A percentile compares a stretch with the other conserved stretches of the same genome.
These are phyloP conservation scores for Zenarchopterus dispar DNA, from an alignment of 2,797 vertebrate species.

Conservation along the genomic window DNA sequence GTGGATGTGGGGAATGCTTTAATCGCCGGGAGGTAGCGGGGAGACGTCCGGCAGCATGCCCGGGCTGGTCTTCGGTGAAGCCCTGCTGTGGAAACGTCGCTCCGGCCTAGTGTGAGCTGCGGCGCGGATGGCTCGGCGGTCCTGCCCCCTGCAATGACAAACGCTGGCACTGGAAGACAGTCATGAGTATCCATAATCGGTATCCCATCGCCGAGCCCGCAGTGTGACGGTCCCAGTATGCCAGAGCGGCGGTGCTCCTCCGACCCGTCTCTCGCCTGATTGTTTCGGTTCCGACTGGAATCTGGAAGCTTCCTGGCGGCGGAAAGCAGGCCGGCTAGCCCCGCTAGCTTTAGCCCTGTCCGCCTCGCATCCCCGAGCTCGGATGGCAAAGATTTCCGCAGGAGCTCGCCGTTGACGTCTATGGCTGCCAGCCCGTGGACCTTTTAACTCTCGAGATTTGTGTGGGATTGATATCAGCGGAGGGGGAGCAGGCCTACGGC, in stretches of 20 bases:
- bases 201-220: neutral
- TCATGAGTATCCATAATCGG: slow-evolving; percentile 23
- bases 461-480: slow-evolving; percentile 76
- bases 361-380: neutral
- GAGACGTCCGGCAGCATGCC: neutral
- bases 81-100: slow-evolving; percentile 36
- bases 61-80: slow-evolving; percentile 14
- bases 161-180: slow-evolving; percentile 32
- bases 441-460: slow-evolving; percentile 58
- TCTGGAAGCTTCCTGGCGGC: slow-evolving; percentile 76
- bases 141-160: slow-evolving; percentile 41
- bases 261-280: too few relatives aligned
- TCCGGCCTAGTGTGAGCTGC: slow-evolving; percentile 39
- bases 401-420: slow-evolving; percentile 33
- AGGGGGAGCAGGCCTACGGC: slow-evolving; percentile 63
- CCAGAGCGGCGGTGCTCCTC: too few relatives aligned
- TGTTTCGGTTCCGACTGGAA: slow-evolving; percentile 45
- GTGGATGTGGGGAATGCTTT: too few relatives aligned
- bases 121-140: slow-evolving; percentile 43
- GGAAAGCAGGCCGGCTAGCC: slow-evolving; percentile 63
- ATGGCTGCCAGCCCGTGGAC: slow-evolving; percentile 37
- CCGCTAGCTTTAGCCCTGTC: slow-evolving; percentile 46
- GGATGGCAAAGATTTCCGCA: slow-evolving; percentile 44
- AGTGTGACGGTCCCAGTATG: too few relatives aligned
- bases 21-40: too few relatives aligned